Conservation (phyloP, 2,797 vertebrate species). For the Neosilurus hyrtlii region DNA sequence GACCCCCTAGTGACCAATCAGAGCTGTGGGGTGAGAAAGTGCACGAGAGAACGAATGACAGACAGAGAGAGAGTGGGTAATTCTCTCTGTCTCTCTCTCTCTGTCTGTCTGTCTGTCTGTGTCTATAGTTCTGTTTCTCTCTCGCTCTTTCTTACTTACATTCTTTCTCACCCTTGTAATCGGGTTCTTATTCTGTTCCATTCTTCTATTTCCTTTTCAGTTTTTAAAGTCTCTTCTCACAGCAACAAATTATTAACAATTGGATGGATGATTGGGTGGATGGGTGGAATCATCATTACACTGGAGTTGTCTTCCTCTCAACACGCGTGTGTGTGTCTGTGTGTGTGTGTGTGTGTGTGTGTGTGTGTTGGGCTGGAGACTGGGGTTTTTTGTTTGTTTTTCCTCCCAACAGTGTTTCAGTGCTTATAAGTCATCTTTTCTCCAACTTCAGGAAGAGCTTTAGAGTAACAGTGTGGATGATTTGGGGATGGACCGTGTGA, state of each 20-base stretch:
- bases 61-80: not conserved
- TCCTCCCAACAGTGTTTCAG: not conserved
- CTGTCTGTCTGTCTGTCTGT: not conserved
- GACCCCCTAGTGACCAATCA: slow-evolving; percentile 75
- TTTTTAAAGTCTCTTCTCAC: not conserved
- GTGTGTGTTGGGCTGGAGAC: not conserved
- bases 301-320: not conserved
- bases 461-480: not conserved
- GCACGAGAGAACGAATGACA: not conserved
- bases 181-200: not conserved
- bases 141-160: not conserved
- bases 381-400: no score
- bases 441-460: not conserved
- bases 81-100: not conserved
- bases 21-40: slow-evolving; percentile 65
- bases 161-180: not conserved
- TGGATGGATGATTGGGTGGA: not conserved
- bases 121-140: not conserved
- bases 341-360: slow-evolving; percentile 3
- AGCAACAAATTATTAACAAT: not conserved
- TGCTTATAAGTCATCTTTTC: not conserved
- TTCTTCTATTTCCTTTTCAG: not conserved
- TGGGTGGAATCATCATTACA: not conserved
- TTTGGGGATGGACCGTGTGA: not conserved
- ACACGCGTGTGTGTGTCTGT: not conserved